Base-by-base conservation (phyloP, 2,113 vertebrate genomes). In the Amblyopsis rosae region DNA sequence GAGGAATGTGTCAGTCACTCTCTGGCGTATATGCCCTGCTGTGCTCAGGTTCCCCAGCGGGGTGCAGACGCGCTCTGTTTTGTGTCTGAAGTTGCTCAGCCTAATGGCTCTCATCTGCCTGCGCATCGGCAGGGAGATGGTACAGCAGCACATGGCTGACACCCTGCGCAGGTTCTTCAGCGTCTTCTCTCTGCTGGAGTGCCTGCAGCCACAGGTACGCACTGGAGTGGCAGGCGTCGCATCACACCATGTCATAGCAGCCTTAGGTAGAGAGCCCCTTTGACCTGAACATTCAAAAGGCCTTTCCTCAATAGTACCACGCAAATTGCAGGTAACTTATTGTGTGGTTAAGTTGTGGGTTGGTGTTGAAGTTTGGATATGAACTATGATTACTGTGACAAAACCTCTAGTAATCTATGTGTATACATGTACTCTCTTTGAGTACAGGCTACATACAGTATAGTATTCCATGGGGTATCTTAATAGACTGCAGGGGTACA, bases 91-190 rank as follows among this genome's bases (percentile, higher is more conserved):
- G 90, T 97, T 95, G 19, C 92, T 98, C 86, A 95, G 96, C 82
- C 92, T 99, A 3, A 95, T 98, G 64, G 96, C 95, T 46, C 92
- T 99, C 80, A 96, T 99, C 84, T 98, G 96, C 81, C 86, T 98
- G 82, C 92, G 98, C 53, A 98, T 99, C 0, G 98, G 98, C 69
- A 93, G 95, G 75, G 97, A 99, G 92, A 99, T 98, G 97, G 97
- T 98, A 74, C 96, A 96, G 80, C 96, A 95, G 87, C 96, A 99
- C 86, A 93, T 99, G 86, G 94, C 95, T 0, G 93, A 97, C 69
- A 95, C 95, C 0, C 93, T 99, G 66, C 80, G 90, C 15, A 90
- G 80, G 60, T 98, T 99, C 89, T 99, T 99, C 0, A 86, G 91
- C 9, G 92, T 95, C 1, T 99, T 98, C 75, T 95, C 97, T 0